Conservation (phyloP, 2,888 invertebrate species). For the Parasteatoda lunata region DNA sequence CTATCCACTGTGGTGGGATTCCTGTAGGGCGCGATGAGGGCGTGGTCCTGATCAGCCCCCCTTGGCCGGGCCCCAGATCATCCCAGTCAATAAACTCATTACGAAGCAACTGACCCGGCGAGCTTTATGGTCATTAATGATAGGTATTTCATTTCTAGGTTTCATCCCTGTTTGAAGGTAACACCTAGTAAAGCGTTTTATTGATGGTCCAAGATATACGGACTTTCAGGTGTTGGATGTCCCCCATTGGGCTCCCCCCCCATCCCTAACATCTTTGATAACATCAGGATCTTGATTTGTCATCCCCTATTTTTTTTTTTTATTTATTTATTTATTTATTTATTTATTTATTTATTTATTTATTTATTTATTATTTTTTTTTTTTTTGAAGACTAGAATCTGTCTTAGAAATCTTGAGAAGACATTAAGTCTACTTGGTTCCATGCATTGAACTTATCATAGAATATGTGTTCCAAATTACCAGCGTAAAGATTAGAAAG, state of each 20-base stretch:
- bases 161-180: constrained; percentile 28
- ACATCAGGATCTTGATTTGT: too few species aligned
- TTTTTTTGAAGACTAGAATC: too few species aligned
- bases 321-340: too few species aligned
- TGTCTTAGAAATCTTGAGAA: too few species aligned
- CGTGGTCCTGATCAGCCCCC: constrained; percentile 57
- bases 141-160: constrained; percentile 63
- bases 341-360: too few species aligned
- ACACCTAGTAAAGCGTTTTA: constrained; percentile 66
- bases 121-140: constrained; percentile 68
- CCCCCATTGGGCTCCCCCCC: not conserved
- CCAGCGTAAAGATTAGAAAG: too few species aligned
- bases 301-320: too few species aligned
- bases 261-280: too few species aligned
- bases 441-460: too few species aligned
- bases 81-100: constrained; percentile 68
- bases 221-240: constrained; percentile 18
- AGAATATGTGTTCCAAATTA: too few species aligned
- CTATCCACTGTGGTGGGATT: constrained; percentile 23
- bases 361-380: too few species aligned
- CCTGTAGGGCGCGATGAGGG: constrained; percentile 55
- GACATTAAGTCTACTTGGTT: too few species aligned
- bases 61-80: constrained; percentile 57
- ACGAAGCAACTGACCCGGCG: constrained; percentile 58
- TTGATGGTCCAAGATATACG: constrained; percentile 47